Conservation (phyloP, 1,140 invertebrate species). For the Polypedilum pembai region DNA sequence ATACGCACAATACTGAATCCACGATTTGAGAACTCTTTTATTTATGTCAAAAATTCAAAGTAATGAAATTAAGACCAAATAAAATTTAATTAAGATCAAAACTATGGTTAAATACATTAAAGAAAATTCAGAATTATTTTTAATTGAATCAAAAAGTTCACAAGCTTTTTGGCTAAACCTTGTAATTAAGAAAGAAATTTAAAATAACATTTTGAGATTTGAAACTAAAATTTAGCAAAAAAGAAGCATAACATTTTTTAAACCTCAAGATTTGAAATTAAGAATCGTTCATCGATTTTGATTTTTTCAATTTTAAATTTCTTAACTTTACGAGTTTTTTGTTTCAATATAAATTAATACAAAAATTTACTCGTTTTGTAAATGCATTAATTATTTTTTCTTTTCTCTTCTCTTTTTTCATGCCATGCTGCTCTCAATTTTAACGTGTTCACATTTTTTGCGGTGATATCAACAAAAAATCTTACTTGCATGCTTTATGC, state of each 20-base stretch:
- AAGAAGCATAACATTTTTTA: background rate
- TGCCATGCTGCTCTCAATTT: background rate
- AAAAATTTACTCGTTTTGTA: background rate
- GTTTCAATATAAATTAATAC: background rate
- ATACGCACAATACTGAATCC: too few relatives aligned
- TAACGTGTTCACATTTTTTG: background rate
- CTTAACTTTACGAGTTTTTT: background rate
- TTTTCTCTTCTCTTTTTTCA: background rate
- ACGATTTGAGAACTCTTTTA: too few relatives aligned
- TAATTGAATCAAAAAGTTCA: too few relatives aligned
- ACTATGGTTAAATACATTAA: too few relatives aligned
- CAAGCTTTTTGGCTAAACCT: too few relatives aligned
- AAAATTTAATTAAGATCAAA: too few relatives aligned
- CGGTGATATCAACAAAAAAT: slow-evolving; percentile 18
- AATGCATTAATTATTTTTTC: slow-evolving; percentile 6
- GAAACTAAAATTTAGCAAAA: background rate
- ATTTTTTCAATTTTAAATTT: background rate
- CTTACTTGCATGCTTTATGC: background rate
- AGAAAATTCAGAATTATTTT: too few relatives aligned
- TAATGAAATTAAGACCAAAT: too few relatives aligned
- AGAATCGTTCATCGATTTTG: background rate
- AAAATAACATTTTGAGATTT: background rate
- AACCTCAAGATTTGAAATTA: background rate
- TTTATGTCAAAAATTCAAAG: too few relatives aligned
- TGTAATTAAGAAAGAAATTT: too few relatives aligned